These are phyloP conservation scores for Hylia prasina DNA, from an alignment of 2,113 vertebrate species.

Conservation along the genomic window DNA sequence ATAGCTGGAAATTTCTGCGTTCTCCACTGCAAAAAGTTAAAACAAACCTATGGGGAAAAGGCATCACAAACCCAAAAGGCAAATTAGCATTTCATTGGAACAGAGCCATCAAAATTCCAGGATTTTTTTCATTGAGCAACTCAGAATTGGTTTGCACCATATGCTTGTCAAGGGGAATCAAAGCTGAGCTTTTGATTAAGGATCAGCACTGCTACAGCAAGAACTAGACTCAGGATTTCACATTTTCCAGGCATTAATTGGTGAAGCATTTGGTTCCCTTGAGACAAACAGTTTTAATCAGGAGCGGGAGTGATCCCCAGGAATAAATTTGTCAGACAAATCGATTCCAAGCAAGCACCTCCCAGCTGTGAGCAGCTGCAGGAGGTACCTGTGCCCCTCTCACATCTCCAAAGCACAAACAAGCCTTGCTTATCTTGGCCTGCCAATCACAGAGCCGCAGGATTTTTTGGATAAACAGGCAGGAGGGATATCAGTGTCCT, in stretches of 20 bases:
- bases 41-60: neutral
- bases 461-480: neutral
- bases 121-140: fast-evolving
- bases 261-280: neutral
- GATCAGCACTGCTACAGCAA: neutral
- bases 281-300: neutral
- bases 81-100: neutral
- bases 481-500: neutral
- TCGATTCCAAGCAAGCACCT: neutral
- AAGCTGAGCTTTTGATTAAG: neutral
- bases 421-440: neutral
- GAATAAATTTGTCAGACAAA: neutral
- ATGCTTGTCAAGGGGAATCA: neutral
- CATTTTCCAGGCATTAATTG: neutral
- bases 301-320: neutral
- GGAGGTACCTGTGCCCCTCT: neutral
- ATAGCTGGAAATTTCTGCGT: neutral
- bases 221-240: neutral
- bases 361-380: neutral
- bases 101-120: neutral
- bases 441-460: neutral
- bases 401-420: neutral
- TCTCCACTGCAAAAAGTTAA: neutral
- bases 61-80: neutral
- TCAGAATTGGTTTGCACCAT: neutral